A percentile compares a stretch with the other conserved stretches of the same genome.
phyloP scores from a whole-genome alignment of 2,113 vertebrate species.

The Brienomyrus longianalis region DNA sequence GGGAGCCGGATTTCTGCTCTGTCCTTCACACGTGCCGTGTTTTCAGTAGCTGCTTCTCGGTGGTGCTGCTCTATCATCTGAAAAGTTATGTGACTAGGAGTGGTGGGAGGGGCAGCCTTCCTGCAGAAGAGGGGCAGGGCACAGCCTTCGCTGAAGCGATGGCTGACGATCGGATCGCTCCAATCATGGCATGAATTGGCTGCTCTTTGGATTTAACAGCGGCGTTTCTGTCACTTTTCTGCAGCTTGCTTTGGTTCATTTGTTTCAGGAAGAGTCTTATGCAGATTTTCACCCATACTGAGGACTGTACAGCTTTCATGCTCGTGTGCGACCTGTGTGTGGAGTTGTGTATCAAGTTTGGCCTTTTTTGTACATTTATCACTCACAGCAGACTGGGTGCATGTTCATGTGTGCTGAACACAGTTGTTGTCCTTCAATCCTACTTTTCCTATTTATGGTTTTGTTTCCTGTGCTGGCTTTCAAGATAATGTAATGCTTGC shows the following conservation, averaged over 20 bases:
- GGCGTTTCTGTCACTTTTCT: constrained; percentile 22
- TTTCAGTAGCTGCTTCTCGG: background rate
- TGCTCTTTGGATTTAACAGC: constrained; percentile 42
- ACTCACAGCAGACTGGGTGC: constrained; percentile 47
- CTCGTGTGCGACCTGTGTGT: constrained; percentile 68
- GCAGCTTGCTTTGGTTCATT: constrained; percentile 48
- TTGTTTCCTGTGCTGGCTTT: constrained; percentile 53
- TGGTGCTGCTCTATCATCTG: background rate
- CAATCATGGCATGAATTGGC: constrained; percentile 51
- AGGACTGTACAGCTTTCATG: constrained; percentile 78
- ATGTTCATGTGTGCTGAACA: constrained; percentile 52
- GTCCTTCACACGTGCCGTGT: background rate
- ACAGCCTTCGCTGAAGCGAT: constrained; percentile 50
- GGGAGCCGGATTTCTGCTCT: background rate
- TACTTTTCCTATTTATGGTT: constrained; percentile 29
- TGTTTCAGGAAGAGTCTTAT: constrained; percentile 64
- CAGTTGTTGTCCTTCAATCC: constrained; percentile 49
- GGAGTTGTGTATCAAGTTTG: constrained; percentile 68
- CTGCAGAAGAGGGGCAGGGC: constrained; percentile 45
- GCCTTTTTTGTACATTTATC: constrained; percentile 73
- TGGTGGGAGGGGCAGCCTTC: background rate
- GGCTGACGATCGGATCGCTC: constrained; percentile 41
- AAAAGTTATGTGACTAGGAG: no score
- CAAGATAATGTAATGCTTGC: constrained; percentile 54
- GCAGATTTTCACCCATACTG: constrained; percentile 90